These are phyloP conservation scores for Maniola jurtina DNA, from an alignment of 1,140 invertebrate genomes.

Conservation along the genomic window DNA sequence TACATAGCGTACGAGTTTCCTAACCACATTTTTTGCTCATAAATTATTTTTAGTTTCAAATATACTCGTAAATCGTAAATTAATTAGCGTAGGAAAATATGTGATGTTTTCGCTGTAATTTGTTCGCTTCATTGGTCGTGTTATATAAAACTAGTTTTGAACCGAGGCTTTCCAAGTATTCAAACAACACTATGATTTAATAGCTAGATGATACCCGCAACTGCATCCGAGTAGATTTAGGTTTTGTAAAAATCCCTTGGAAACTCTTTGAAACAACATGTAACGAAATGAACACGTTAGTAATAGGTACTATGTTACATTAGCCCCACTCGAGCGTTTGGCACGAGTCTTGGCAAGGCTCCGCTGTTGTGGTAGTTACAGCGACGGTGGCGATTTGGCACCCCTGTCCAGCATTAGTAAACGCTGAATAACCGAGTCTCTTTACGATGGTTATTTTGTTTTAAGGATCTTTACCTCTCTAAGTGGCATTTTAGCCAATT, in stretches of 20 bases:
- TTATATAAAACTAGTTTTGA: too few species aligned
- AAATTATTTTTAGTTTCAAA: neutral
- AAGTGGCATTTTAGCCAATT: too few species aligned
- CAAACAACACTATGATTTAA: too few species aligned
- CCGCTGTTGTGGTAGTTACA: constrained; percentile 44
- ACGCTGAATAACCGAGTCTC: constrained; percentile 3
- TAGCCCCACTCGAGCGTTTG: constrained; percentile 30
- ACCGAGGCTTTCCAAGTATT: too few species aligned
- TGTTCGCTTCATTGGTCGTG: too few species aligned
- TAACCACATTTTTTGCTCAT: neutral
- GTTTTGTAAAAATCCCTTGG: too few species aligned
- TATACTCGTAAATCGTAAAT: neutral
- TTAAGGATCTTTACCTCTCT: too few species aligned
- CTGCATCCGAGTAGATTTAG: too few species aligned
- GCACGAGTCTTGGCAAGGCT: constrained; percentile 36
- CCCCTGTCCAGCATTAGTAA: constrained; percentile 27
- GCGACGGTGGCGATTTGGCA: constrained; percentile 47
- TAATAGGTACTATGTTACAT: neutral
- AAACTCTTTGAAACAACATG: too few species aligned
- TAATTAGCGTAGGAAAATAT: too few species aligned
- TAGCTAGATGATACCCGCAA: too few species aligned
- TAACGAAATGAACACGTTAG: neutral
- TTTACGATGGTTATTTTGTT: neutral
- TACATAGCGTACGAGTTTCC: neutral
- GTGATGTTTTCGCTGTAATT: too few species aligned